Evolutionary conservation across 1,140 invertebrate genomes (phyloP).

Genomic region (Cotesia chilonis): DNA sequence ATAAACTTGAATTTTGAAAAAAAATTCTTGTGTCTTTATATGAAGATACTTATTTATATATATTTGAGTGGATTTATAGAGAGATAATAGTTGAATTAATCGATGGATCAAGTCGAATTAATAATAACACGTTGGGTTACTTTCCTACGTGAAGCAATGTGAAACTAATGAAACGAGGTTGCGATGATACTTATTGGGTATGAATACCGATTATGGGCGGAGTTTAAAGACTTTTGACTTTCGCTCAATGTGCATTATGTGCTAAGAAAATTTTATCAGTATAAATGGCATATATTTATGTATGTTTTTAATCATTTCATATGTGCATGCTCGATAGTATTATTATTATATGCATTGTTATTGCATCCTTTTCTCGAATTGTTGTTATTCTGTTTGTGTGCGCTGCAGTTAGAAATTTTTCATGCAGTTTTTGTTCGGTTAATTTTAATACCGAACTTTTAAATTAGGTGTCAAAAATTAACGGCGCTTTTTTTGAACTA

Average conservation of each 20-base stretch:
- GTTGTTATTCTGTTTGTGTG: too few species aligned
- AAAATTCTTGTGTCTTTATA: too few species aligned
- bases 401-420: too few species aligned
- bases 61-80: not conserved
- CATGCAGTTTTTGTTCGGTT: too few species aligned
- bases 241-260: conserved; percentile 24
- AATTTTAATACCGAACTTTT: too few species aligned
- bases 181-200: conserved; percentile 30
- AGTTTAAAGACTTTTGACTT: conserved; percentile 22
- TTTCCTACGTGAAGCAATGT: conserved; percentile 33
- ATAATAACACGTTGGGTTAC: conserved; percentile 23
- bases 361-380: too few species aligned
- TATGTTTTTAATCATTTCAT: conserved; percentile 3
- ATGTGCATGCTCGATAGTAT: not conserved
- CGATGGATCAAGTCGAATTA: not conserved
- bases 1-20: not conserved
- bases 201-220: not conserved
- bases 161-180: conserved; percentile 30
- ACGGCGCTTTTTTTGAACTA: too few species aligned
- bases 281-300: not conserved
- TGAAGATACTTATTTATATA: not conserved
- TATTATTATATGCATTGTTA: too few species aligned
- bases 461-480: too few species aligned
- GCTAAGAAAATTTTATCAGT: not conserved
- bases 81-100: conserved; percentile 4